These are phyloP conservation scores for Hippocampus abdominalis DNA, from an alignment of 2,113 vertebrate genomes.

Conservation along the genomic window DNA sequence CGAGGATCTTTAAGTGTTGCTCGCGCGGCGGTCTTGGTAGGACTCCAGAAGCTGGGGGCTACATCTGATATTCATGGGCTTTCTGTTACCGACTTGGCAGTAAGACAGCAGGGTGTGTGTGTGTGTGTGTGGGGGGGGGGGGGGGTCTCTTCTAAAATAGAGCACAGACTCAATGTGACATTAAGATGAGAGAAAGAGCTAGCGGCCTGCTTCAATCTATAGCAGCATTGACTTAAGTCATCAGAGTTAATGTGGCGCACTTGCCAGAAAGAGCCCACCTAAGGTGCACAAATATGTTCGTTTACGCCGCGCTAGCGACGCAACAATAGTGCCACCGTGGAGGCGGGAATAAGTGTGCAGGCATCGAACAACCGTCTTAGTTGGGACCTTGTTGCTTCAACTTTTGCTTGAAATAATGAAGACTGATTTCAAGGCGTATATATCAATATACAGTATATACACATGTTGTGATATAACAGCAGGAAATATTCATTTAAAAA, in stretches of 20 bases:
- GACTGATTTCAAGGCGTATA: no score
- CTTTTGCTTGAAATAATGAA: no score
- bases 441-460: no score
- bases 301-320: neutral
- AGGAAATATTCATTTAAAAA: no score
- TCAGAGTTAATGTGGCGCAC: slow-evolving; percentile 1
- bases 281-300: neutral
- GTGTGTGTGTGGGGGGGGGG: neutral
- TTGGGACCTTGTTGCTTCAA: no score
- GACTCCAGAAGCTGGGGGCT: slow-evolving; percentile 28
- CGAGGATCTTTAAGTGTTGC: slow-evolving; percentile 14
- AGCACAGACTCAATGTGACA: slow-evolving; percentile 18
- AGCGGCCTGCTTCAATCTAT: slow-evolving; percentile 8
- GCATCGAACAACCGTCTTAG: no score
- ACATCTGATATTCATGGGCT: slow-evolving; percentile 42
- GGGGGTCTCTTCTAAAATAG: slow-evolving; percentile 28
- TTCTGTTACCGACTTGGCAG: slow-evolving; percentile 19
- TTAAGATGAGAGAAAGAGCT: slow-evolving; percentile 19
- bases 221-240: slow-evolving; percentile 2
- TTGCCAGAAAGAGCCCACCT: slow-evolving; percentile 7
- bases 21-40: slow-evolving; percentile 15
- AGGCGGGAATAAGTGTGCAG: neutral
- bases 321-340: neutral
- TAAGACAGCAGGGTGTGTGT: no score
- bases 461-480: no score